Conservation (phyloP, 2,888 invertebrate genomes). For the Agrypnus murinus region DNA sequence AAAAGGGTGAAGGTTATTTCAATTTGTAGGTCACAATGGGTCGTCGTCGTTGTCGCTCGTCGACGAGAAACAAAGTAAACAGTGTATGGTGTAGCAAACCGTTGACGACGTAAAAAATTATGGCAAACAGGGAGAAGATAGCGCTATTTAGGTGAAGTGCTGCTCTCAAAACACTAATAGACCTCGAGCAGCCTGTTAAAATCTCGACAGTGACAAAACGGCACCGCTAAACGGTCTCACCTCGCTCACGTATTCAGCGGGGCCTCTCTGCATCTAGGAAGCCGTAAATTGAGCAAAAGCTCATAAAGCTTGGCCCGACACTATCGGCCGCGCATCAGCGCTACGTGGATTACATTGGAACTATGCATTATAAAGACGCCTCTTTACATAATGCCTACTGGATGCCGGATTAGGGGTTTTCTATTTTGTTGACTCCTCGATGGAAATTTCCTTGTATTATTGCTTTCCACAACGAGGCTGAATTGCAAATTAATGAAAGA, state of each 20-base stretch:
- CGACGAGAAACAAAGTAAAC: conserved; percentile 33
- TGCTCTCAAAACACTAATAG: conserved; percentile 58
- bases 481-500: neutral
- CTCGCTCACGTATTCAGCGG: conserved; percentile 67
- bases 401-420: conserved; percentile 43
- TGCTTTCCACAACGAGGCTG: conserved; percentile 3
- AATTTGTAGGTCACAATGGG: conserved; percentile 28
- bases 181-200: conserved; percentile 61
- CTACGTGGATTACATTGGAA: conserved; percentile 70
- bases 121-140: conserved; percentile 31
- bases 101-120: conserved; percentile 38
- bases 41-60: no score
- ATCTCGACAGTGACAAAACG: conserved; percentile 69
- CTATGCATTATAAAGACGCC: conserved; percentile 62
- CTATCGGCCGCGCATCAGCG: conserved; percentile 69
- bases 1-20: conserved; percentile 1
- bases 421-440: conserved; percentile 37
- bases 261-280: conserved; percentile 61
- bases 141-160: conserved; percentile 47
- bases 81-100: conserved; percentile 32
- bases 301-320: conserved; percentile 70
- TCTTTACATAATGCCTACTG: conserved; percentile 45
- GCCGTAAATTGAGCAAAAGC: conserved; percentile 68
- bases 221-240: conserved; percentile 62
- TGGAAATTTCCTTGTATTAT: conserved; percentile 26